A percentile compares a stretch with the other conserved stretches of the same genome.
phyloP scores from a whole-genome alignment of 2,113 vertebrate species.

The Hippoglossus stenolepis region DNA sequence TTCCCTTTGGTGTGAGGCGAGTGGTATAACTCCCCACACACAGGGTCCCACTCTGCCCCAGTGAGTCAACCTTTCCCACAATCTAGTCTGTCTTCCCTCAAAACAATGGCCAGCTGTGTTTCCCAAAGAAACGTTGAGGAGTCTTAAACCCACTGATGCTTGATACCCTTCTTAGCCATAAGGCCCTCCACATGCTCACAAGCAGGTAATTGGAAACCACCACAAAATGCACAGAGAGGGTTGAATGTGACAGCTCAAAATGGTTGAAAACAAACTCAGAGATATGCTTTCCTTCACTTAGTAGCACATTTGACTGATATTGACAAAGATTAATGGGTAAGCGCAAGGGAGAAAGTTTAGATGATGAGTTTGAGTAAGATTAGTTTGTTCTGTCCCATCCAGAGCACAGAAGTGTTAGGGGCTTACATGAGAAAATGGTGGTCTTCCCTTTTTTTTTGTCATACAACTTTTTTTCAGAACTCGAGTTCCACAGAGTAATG shows the following conservation, averaged over 20 bases:
- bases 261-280: slow-evolving; percentile 52
- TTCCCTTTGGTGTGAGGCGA: slow-evolving; percentile 10
- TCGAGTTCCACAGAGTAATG: not conserved
- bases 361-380: slow-evolving; percentile 23
- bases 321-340: slow-evolving; percentile 40
- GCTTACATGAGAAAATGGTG: not conserved
- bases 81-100: slow-evolving; percentile 41
- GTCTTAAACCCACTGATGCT: slow-evolving; percentile 33
- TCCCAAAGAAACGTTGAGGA: slow-evolving; percentile 26
- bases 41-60: slow-evolving; percentile 43
- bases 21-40: slow-evolving; percentile 35
- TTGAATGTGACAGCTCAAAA: slow-evolving; percentile 5
- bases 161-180: slow-evolving; percentile 60
- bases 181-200: slow-evolving; percentile 51
- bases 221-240: slow-evolving; percentile 22
- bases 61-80: slow-evolving; percentile 74
- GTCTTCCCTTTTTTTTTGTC: slow-evolving; percentile 1
- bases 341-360: slow-evolving; percentile 15
- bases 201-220: slow-evolving; percentile 68
- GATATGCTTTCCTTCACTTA: slow-evolving; percentile 27
- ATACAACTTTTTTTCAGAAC: not conserved
- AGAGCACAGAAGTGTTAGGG: not conserved
- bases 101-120: slow-evolving; percentile 78
- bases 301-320: slow-evolving; percentile 22
- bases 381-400: slow-evolving; percentile 9